These are phyloP conservation scores for Ptychobarbus kaznakovi DNA, from an alignment of 2,797 vertebrate genomes.

Conservation along the genomic window DNA sequence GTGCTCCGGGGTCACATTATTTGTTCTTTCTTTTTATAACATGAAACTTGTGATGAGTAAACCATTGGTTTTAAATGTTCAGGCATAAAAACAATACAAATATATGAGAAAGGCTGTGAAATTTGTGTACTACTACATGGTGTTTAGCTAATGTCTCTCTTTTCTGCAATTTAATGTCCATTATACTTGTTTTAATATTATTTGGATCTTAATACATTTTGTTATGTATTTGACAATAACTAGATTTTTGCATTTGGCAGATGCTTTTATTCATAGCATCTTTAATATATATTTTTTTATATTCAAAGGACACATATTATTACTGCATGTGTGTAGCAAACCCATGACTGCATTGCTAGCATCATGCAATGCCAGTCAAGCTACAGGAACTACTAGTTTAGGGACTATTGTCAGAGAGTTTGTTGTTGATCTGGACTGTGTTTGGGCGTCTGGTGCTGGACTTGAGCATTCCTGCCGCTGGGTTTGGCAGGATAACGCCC, in stretches of 20 bases:
- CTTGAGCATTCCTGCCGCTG: slow-evolving; percentile 27
- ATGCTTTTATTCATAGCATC: neutral
- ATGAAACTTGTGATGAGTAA: neutral
- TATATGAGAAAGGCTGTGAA: neutral
- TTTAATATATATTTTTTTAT: neutral
- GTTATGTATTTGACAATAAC: neutral
- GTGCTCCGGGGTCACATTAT: no score
- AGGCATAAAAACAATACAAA: neutral
- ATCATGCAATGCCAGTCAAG: neutral
- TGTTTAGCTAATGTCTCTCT: neutral
- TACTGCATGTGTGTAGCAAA: neutral
- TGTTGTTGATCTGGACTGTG: neutral
- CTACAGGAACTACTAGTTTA: neutral
- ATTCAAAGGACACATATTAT: neutral
- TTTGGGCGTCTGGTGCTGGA: slow-evolving; percentile 44
- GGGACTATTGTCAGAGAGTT: neutral
- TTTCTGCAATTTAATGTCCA: neutral
- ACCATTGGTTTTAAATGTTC: neutral
- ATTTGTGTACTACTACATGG: neutral
- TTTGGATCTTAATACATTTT: neutral
- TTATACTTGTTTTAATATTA: neutral
- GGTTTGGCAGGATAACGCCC: slow-evolving; percentile 51
- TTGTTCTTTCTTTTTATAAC: neutral
- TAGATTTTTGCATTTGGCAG: neutral
- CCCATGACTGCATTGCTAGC: neutral